A percentile compares a stretch with the other conserved stretches of the same genome.
These are phyloP conservation scores for Brachypodius melanocephalos DNA, from an alignment of 2,113 vertebrate genomes.

Conservation along the genomic window DNA sequence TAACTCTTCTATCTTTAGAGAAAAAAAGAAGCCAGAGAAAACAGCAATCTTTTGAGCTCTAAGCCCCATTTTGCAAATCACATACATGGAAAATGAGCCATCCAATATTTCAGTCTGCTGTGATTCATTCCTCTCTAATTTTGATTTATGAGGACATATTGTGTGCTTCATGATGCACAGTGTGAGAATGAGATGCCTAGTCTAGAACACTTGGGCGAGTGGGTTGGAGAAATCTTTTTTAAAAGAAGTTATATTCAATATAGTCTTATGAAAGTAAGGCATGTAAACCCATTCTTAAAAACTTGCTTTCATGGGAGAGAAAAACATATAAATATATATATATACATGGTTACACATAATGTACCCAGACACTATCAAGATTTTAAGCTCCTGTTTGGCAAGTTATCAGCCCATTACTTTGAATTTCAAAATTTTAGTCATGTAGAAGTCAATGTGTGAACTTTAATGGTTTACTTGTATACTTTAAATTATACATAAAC, in stretches of 20 bases:
- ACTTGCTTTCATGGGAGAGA: neutral
- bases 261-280: neutral
- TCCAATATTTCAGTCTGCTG: neutral
- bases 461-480: neutral
- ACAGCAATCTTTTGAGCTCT: neutral
- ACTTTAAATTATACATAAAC: neutral
- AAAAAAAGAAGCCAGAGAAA: neutral
- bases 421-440: neutral
- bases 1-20: neutral
- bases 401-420: neutral
- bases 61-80: neutral
- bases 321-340: neutral
- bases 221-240: neutral
- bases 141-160: neutral
- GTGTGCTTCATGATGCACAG: neutral
- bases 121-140: constrained; percentile 9
- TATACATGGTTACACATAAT: neutral
- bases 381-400: neutral
- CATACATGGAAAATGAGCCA: neutral
- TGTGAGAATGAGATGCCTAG: neutral
- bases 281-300: neutral
- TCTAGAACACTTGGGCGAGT: neutral
- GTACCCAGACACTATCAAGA: rapidly evolving
- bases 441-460: neutral
- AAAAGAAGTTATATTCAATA: neutral